Evolutionary conservation across 2,113 vertebrate genomes (phyloP).

Genomic region (Gasterosteus nipponicus): DNA sequence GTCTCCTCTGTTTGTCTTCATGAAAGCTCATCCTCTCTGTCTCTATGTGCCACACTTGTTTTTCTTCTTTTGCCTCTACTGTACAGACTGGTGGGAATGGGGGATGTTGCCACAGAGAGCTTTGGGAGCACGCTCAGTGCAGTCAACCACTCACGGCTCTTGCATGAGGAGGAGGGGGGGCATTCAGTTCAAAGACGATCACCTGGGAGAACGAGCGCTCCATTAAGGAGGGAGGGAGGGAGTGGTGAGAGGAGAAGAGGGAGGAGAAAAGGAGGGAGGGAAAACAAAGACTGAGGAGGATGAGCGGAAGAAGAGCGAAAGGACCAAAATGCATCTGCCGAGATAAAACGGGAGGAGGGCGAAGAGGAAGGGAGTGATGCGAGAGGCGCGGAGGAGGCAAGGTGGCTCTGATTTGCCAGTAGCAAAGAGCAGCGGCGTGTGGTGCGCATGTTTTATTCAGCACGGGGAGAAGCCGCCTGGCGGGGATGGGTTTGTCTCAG

Average conservation of each 20-base stretch:
- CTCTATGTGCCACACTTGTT: slow-evolving; percentile 56
- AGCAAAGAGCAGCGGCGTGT: slow-evolving; percentile 54
- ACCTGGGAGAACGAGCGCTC: slow-evolving; percentile 67
- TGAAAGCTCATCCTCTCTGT: slow-evolving; percentile 45
- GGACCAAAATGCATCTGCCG: slow-evolving; percentile 41
- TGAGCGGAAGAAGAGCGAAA: slow-evolving; percentile 23
- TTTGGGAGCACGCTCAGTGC: slow-evolving; percentile 59
- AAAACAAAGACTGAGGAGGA: slow-evolving; percentile 32
- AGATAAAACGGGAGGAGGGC: slow-evolving; percentile 42
- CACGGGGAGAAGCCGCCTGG: slow-evolving; percentile 44
- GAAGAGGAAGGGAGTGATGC: slow-evolving; percentile 20
- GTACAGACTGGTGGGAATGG: slow-evolving; percentile 46
- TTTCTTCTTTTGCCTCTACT: slow-evolving; percentile 59
- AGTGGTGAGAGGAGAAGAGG: slow-evolving; percentile 4
- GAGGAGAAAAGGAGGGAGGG: slow-evolving; percentile 2
- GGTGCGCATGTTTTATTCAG: slow-evolving; percentile 76
- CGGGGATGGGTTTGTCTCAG: slow-evolving; percentile 51
- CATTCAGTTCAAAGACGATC: slow-evolving; percentile 56
- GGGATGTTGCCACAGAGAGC: slow-evolving; percentile 62
- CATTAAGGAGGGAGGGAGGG: slow-evolving; percentile 47
- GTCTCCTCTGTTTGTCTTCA: slow-evolving; percentile 24
- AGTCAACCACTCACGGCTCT: slow-evolving; percentile 70
- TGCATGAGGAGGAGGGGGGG: slow-evolving; percentile 36
- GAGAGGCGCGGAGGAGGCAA: slow-evolving; percentile 29
- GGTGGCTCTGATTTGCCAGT: slow-evolving; percentile 60